Conservation (phyloP, 2,888 invertebrate genomes). For the Drosophila nr. perissopoda region DNA sequence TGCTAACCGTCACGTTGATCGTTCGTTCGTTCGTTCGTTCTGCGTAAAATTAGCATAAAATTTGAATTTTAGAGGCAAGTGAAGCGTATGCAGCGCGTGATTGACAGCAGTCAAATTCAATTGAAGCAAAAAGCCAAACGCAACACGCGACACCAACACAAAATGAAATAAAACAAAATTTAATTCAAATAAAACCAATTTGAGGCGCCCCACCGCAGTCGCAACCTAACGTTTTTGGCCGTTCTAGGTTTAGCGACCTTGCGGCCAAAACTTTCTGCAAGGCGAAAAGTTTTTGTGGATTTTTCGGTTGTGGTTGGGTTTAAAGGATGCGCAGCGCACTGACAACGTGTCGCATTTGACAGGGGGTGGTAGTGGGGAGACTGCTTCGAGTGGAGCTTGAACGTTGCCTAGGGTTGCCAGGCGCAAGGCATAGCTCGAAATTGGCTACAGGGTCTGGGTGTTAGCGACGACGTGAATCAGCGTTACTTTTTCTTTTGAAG, state of each 20-base stretch:
- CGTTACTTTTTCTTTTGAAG: conserved; percentile 64
- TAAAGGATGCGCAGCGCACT: conserved; percentile 42
- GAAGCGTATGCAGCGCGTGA: conserved; percentile 79
- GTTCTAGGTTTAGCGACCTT: conserved; percentile 64
- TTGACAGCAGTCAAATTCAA: conserved; percentile 80
- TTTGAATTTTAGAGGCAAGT: conserved; percentile 78
- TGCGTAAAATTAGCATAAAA: conserved; percentile 79
- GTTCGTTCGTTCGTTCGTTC: conserved; percentile 50
- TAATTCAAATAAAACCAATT: conserved; percentile 80
- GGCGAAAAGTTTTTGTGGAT: conserved; percentile 58
- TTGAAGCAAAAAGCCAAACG: conserved; percentile 64
- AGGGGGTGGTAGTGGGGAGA: not conserved
- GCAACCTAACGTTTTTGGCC: conserved; percentile 52
- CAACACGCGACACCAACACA: conserved; percentile 30
- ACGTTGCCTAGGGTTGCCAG: conserved; percentile 27
- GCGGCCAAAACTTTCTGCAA: conserved; percentile 65
- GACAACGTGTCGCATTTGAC: conserved; percentile 58
- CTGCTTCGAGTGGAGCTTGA: conserved; percentile 25
- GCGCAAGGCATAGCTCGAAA: conserved; percentile 57
- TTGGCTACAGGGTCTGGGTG: conserved; percentile 44
- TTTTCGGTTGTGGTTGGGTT: conserved; percentile 19
- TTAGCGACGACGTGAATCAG: conserved; percentile 46
- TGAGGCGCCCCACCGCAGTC: conserved; percentile 29
- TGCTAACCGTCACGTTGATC: conserved; percentile 51
- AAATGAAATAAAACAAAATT: conserved; percentile 77